Percentiles rank a stretch among this genome's conserved stretches.
These are phyloP conservation scores for Ibidorhyncha struthersii DNA, from an alignment of 2,113 vertebrate species.

Conservation along the genomic window DNA sequence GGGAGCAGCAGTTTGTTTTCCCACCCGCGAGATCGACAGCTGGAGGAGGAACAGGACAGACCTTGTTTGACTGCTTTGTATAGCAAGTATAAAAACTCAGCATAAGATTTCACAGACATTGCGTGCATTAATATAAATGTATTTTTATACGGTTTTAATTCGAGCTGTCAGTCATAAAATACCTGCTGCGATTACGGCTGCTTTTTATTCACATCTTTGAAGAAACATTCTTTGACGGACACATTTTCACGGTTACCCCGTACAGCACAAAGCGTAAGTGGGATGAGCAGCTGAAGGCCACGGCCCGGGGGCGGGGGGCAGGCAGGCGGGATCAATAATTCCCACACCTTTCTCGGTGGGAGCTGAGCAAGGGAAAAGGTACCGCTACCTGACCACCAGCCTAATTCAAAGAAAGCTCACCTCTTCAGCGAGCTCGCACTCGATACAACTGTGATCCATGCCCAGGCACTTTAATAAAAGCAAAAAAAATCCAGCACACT, in stretches of 20 bases:
- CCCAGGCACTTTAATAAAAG: not conserved
- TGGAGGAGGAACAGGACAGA: not conserved
- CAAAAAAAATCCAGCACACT: not conserved
- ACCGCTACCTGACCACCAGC: not conserved
- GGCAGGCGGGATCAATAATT: not conserved
- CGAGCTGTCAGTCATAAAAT: not conserved
- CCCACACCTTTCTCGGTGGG: not conserved
- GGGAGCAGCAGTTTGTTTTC: not conserved
- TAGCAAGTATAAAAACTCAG: not conserved
- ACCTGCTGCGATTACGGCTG: not conserved
- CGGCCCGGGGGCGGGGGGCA: not conserved
- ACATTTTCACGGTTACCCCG: accelerated
- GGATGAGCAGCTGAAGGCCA: not conserved
- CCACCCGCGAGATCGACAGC: not conserved
- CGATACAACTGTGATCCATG: accelerated
- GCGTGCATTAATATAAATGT: not conserved
- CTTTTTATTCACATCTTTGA: not conserved
- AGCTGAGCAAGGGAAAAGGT: not conserved
- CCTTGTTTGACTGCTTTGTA: not conserved
- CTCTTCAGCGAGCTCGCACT: not conserved
- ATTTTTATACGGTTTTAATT: not conserved
- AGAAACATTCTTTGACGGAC: accelerated
- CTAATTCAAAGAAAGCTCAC: not conserved
- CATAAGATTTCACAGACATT: not conserved
- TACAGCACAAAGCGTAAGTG: accelerated